These are phyloP conservation scores for Eupithecia dodoneata DNA, from an alignment of 2,888 invertebrate genomes.

Conservation along the genomic window DNA sequence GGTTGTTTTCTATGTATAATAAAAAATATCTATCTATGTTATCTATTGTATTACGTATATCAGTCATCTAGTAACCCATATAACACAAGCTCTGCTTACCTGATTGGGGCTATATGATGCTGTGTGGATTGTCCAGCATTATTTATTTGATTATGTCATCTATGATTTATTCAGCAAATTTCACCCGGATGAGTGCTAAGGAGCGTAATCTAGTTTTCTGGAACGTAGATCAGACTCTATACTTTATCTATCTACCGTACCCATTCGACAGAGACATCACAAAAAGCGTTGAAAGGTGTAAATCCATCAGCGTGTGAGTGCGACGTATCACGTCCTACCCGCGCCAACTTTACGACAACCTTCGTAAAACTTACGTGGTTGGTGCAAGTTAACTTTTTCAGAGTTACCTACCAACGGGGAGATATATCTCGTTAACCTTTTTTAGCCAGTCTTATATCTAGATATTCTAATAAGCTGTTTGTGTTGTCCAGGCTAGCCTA, in stretches of 20 bases:
- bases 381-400: slow-evolving; percentile 44
- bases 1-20: no score
- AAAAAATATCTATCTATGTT: no score
- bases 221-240: background rate
- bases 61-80: no score
- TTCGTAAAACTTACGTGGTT: slow-evolving; percentile 62
- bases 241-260: background rate
- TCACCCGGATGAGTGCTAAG: background rate
- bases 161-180: background rate
- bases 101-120: no score
- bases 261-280: slow-evolving; percentile 58
- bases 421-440: background rate
- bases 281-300: slow-evolving; percentile 66
- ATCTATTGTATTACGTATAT: no score
- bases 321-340: slow-evolving; percentile 73
- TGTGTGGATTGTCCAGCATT: no score
- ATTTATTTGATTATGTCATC: no score
- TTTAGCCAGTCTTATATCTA: no score
- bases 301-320: slow-evolving; percentile 73
- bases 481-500: no score
- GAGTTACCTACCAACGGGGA: background rate
- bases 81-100: no score
- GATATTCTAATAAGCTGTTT: no score
- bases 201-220: background rate
- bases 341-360: slow-evolving; percentile 71